A percentile compares a stretch with the other conserved stretches of the same genome.
phyloP scores from a whole-genome alignment of 1,140 invertebrate species.

The Orius insidiosus region DNA sequence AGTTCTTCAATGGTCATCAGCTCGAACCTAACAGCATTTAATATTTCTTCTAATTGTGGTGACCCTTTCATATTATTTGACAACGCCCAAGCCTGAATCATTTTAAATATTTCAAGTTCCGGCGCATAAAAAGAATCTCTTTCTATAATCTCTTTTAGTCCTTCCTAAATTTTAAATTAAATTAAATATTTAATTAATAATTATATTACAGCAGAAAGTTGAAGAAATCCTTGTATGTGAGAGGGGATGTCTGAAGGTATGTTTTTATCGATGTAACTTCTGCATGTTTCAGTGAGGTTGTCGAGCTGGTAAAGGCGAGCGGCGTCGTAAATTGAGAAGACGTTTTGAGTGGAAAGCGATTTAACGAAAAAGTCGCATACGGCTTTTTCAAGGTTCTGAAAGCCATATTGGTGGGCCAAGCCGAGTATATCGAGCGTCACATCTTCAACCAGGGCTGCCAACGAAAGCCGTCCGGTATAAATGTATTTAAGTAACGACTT shows the following conservation, averaged over 20 bases:
- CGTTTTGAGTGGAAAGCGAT: slow-evolving; percentile 70
- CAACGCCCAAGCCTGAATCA: slow-evolving; percentile 67
- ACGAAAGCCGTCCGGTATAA: slow-evolving; percentile 77
- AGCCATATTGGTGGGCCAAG: slow-evolving; percentile 89
- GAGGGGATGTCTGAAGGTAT: slow-evolving; percentile 54
- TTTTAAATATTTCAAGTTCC: slow-evolving; percentile 88
- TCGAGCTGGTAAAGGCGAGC: slow-evolving; percentile 55
- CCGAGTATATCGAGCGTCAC: slow-evolving; percentile 70
- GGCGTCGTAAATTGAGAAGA: slow-evolving; percentile 84
- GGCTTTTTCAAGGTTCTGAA: slow-evolving; percentile 75
- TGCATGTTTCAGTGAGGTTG: slow-evolving; percentile 41
- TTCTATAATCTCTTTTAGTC: slow-evolving; percentile 65
- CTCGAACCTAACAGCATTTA: slow-evolving; percentile 51
- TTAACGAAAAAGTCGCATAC: slow-evolving; percentile 87
- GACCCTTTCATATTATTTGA: slow-evolving; percentile 33
- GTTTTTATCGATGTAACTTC: slow-evolving; percentile 71
- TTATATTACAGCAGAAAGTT: slow-evolving; percentile 55
- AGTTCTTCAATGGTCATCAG: slow-evolving; percentile 77
- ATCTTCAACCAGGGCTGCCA: slow-evolving; percentile 69
- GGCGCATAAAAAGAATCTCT: slow-evolving; percentile 90
- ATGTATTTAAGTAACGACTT: slow-evolving; percentile 85
- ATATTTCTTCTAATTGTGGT: slow-evolving; percentile 16
- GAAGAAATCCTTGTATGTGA: slow-evolving; percentile 62
- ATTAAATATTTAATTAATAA: slow-evolving; percentile 6
- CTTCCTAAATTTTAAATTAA: slow-evolving; percentile 32